Conservation (phyloP, 1,140 invertebrate genomes). For the Maniola jurtina region DNA sequence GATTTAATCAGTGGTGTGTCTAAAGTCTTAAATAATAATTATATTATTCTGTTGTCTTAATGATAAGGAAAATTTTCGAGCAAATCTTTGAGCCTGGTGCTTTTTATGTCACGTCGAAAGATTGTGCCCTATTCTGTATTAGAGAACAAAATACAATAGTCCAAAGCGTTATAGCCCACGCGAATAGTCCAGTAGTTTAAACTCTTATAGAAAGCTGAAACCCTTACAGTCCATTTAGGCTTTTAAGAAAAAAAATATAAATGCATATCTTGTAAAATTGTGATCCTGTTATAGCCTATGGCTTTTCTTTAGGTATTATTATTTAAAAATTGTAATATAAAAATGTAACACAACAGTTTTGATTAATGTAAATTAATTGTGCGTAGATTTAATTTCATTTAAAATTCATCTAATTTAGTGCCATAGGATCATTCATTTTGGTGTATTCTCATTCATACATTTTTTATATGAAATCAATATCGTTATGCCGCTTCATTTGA, state of each 20-base stretch:
- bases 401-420: constrained; percentile 4
- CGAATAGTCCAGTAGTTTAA: constrained; percentile 7
- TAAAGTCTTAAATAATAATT: neutral
- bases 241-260: neutral
- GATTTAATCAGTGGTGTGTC: constrained; percentile 3
- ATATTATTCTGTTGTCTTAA: constrained; percentile 21
- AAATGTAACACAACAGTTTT: neutral
- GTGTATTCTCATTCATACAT: neutral
- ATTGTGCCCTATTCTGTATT: neutral
- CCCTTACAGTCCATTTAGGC: constrained; percentile 4
- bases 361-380: neutral
- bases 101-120: constrained; percentile 5
- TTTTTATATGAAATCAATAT: neutral
- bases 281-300: constrained; percentile 7
- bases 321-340: neutral
- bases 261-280: neutral
- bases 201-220: neutral
- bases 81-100: constrained; percentile 15
- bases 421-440: neutral
- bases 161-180: neutral
- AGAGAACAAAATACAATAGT: neutral
- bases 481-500: neutral
- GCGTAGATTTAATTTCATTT: neutral
- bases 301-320: constrained; percentile 12
- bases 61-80: constrained; percentile 17